These are phyloP conservation scores for Allobates femoralis DNA, from an alignment of 2,797 vertebrate genomes.

Conservation along the genomic window DNA sequence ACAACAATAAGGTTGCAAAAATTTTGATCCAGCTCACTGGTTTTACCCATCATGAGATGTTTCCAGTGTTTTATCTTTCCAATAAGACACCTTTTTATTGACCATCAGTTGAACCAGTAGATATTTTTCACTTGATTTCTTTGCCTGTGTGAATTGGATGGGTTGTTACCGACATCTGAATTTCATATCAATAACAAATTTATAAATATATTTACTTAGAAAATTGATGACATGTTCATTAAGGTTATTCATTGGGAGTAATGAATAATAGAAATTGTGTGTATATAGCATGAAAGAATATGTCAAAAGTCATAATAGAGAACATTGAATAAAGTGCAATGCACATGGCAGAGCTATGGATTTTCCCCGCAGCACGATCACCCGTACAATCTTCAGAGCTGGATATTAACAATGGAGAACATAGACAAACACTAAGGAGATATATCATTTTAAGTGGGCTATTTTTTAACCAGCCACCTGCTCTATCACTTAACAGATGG, in stretches of 20 bases:
- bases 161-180: no score
- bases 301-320: conserved; percentile 14
- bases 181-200: no score
- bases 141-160: no score
- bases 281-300: conserved; percentile 10
- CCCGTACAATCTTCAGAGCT: neutral
- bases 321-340: neutral
- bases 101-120: no score
- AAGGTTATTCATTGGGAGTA: neutral
- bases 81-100: no score
- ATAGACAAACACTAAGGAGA: conserved; percentile 21
- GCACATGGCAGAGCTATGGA: neutral
- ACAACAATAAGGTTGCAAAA: no score
- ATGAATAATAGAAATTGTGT: conserved; percentile 26
- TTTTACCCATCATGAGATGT: no score
- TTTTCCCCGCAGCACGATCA: neutral
- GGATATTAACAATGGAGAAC: neutral
- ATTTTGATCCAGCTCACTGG: no score
- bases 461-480: conserved; percentile 31
- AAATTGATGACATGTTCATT: no score
- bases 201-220: no score
- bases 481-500: conserved; percentile 40
- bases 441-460: conserved; percentile 20
- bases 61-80: no score
- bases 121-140: no score